Evolutionary conservation across 2,888 invertebrate genomes (phyloP), one percentile per base, ranked within the genome.

Genomic region (Lagria hirta): DNA sequence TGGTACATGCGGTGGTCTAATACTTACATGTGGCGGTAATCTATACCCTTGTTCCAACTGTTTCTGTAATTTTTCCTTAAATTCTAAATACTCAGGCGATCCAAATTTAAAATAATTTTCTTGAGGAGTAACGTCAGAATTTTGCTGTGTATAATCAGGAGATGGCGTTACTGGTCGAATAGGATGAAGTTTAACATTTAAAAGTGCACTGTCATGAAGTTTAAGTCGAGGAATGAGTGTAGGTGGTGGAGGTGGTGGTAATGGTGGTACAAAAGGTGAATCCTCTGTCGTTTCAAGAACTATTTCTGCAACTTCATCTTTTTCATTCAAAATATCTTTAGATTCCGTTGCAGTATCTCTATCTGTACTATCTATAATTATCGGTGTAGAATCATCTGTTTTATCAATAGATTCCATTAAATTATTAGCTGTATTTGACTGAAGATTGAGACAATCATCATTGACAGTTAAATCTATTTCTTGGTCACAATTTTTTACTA

Each of bases 1-100:
- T 20, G n/a, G 7, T 6, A 30, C 11, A 20, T 42, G 38, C n/a
- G 38, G 34, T 28, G 18, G 20, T 15, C 4, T 22, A 3, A 14
- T 37, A 22, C 42, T 18, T 12, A 40, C 16, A 2, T 28, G 37
- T 8, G 22, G 10, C 10, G 23, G 24, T 3, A 14, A 16, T n/a
- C n/a, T n/a, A 7, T 32, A 34, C 11, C 27, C 18, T 10, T 18
- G 8, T 35, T 51, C 47, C 11, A 62, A 38, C 30, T 52, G 57
- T 28, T 54, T 40, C 27, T 51, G 51, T 14, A 65, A 51, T 27
- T 52, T 49, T 36, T 53, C 48, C 33, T 43, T 45, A 35, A 65
- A 65, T 3, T 45, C 34, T 28, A 57, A 52, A 37, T 55, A 57
- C 38, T 60, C 52, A 3, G 49, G 51, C 4, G 60, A 48, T 8